phyloP scores from a whole-genome alignment of 2,797 vertebrate species.

The Fistularia tabacaria region DNA sequence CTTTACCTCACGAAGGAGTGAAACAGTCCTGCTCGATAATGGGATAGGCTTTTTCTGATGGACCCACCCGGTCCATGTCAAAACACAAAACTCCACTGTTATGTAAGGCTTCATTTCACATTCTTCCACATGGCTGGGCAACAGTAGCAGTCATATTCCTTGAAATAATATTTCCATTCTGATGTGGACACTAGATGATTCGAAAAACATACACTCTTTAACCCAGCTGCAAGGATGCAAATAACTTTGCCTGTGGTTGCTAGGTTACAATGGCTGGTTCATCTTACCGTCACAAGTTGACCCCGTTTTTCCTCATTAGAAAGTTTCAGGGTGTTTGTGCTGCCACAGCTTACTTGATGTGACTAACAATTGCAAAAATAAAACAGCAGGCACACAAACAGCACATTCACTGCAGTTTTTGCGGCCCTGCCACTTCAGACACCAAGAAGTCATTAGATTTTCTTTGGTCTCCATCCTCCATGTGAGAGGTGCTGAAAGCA shows the following conservation, averaged over 20 bases:
- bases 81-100: no score
- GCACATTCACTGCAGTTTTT: no score
- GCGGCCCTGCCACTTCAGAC: not conserved
- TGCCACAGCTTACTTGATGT: no score
- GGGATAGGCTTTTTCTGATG: no score
- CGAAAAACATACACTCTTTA: not conserved
- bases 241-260: slow-evolving; percentile 7
- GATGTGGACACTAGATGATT: not conserved
- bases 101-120: no score
- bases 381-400: not conserved
- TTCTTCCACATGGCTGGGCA: no score
- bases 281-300: not conserved
- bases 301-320: not conserved
- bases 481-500: not conserved
- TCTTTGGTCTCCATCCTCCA: not conserved
- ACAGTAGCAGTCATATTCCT: no score
- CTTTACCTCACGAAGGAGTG: no score
- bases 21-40: no score
- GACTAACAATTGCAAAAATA: no score
- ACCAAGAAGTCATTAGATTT: not conserved
- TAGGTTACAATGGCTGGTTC: slow-evolving; percentile 15
- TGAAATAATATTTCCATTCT: not conserved
- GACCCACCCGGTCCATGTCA: no score
- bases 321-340: no score
- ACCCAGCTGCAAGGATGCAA: not conserved